These are phyloP conservation scores for Amphiprion clarkii DNA, from an alignment of 2,797 vertebrate genomes.

Conservation along the genomic window DNA sequence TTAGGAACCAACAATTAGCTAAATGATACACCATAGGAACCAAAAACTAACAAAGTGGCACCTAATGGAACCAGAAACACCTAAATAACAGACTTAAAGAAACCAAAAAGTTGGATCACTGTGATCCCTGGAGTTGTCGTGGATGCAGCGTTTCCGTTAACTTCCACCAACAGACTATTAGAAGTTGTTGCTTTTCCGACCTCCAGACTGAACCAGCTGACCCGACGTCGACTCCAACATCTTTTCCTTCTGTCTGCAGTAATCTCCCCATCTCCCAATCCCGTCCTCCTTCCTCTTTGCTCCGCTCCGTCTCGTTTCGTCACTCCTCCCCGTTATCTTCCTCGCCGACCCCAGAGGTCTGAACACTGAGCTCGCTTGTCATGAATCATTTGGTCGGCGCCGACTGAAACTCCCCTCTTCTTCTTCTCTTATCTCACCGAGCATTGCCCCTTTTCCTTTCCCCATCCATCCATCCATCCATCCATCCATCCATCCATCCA, in stretches of 20 bases:
- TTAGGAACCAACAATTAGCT: too few relatives aligned
- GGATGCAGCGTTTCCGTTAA: too few relatives aligned
- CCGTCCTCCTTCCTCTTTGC: slow-evolving; percentile 16
- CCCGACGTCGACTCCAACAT: slow-evolving; percentile 10
- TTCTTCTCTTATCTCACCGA: slow-evolving; percentile 17
- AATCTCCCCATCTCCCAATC: slow-evolving; percentile 30
- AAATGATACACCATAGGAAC: too few relatives aligned
- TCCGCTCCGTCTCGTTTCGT: slow-evolving; percentile 30
- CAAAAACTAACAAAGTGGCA: too few relatives aligned
- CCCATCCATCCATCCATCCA: slow-evolving; percentile 6
- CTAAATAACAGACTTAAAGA: too few relatives aligned
- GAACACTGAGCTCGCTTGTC: slow-evolving; percentile 65
- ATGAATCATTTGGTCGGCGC: slow-evolving; percentile 70
- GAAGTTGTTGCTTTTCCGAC: slow-evolving; percentile 7
- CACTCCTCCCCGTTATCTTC: slow-evolving; percentile 44
- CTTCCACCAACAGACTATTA: too few relatives aligned
- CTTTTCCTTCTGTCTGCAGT: slow-evolving; percentile 6
- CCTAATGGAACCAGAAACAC: too few relatives aligned
- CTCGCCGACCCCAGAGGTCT: slow-evolving; percentile 58
- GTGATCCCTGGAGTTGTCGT: too few relatives aligned
- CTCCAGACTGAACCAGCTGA: slow-evolving; percentile 22
- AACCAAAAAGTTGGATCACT: too few relatives aligned
- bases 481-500: not conserved
- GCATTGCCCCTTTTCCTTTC: not conserved
- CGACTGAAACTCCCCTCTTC: slow-evolving; percentile 31